Evolutionary conservation across 35 echinoderm and acorn worm species (phyloP).

Genomic region (Eucidaris tribuloides): DNA sequence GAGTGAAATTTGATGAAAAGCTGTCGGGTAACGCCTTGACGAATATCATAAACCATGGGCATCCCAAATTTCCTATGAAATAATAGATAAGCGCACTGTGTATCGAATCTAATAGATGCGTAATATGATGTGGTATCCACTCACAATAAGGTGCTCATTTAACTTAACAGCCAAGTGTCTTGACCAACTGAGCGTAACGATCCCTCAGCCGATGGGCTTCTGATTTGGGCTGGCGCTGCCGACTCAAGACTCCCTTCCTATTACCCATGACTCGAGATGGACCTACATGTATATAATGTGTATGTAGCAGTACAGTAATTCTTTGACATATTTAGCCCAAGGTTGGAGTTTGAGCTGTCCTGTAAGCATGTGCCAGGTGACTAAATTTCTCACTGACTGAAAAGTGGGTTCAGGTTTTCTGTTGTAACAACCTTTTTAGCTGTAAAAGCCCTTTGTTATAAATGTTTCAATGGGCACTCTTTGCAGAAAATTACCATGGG

Average conservation of each 20-base stretch:
- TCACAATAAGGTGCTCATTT: background rate
- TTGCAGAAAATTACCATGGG: too few relatives aligned
- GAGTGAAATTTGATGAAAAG: too few relatives aligned
- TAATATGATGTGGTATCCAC: background rate
- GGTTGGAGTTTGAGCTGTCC: background rate
- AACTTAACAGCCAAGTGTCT: background rate
- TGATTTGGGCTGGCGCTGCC: constrained; percentile 84
- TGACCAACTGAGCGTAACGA: constrained; percentile 42
- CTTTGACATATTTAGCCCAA: background rate
- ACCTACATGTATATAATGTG: constrained; percentile 22
- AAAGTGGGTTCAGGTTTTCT: background rate
- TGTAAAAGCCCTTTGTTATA: background rate
- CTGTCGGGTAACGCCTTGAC: too few relatives aligned
- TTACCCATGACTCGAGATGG: constrained; percentile 74
- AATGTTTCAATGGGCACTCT: background rate
- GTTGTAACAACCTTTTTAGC: background rate
- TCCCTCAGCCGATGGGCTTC: constrained; percentile 54
- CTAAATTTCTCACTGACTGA: background rate
- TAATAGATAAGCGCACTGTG: background rate
- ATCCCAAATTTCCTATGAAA: too few relatives aligned
- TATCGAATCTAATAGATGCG: background rate
- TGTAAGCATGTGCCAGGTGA: background rate
- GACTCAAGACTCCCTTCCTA: constrained; percentile 87
- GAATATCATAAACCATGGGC: too few relatives aligned
- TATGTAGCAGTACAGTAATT: background rate